Base-by-base conservation (phyloP, 1,140 invertebrate genomes). In the Papilio machaon region DNA sequence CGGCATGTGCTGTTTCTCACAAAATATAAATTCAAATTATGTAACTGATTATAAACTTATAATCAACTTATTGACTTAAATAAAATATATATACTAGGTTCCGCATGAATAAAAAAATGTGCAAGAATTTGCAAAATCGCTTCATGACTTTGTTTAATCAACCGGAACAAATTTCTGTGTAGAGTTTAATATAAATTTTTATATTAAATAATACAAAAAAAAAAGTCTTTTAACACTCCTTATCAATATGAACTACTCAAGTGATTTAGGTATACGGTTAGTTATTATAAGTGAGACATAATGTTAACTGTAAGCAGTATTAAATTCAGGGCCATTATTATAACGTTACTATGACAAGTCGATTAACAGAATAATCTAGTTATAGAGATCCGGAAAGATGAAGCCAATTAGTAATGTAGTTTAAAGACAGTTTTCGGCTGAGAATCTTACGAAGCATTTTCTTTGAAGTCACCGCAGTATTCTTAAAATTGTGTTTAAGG, bases 1-100 rank as follows among this genome's bases (percentile, higher is more conserved):
- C 91, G 90, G 89, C 91, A 91, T 92, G 89, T 90, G 89, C 88
- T 88, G 82, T 89, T 91, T 89, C 88, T 86, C 87, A 87, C 83
- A 88, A 88, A 89, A 91, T 83, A 86, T 80, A 76, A 83, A 83
- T 74, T 83, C 73, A 30, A 74, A 70, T 80, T 80, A 67, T 46
- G 47, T 38, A 82, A 80, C 47, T 49, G 19, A 43, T 76, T 74
- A 75, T 43, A 75, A 80, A 75, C 75, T 81, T 75, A 80, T 81
- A 17, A 83, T 47, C 81, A 47, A 58, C 54, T 58, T 58, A 58
- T 58, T 58, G 54, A 58, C 54, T 58, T 58, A 19, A 17, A 58
- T 58, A 58, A 58, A 17, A 58, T 58, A 8, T n/a, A n/a, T 8
- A 6, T 58, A 9, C 15, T n/a, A 54, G 52, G 15, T 54, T 54